Percentiles rank a stretch among this genome's conserved stretches.
Conservation (phyloP, 2,797 vertebrate species). For the Labeo calbasu region DNA sequence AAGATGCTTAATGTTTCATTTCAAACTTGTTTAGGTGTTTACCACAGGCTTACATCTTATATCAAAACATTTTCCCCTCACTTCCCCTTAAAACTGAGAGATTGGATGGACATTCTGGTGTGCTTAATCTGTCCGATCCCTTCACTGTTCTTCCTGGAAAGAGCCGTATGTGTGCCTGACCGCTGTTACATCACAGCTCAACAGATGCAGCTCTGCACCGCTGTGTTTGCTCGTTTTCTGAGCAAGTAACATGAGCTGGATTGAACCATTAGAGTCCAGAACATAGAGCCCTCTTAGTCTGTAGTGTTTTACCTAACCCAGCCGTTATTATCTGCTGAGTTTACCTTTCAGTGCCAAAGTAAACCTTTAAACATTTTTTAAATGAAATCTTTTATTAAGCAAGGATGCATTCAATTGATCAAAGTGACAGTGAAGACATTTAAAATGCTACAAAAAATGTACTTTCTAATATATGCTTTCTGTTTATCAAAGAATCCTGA, state of each 20-base stretch:
- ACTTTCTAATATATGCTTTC: background rate
- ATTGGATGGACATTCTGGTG: conserved; percentile 25
- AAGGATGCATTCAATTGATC: background rate
- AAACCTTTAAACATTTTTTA: background rate
- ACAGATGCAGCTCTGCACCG: conserved; percentile 34
- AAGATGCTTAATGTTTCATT: background rate
- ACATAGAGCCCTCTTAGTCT: conserved; percentile 15
- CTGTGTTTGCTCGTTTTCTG: conserved; percentile 30
- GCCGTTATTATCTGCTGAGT: background rate
- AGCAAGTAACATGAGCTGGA: conserved; percentile 39
- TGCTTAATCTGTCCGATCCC: conserved; percentile 37
- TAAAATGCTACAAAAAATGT: background rate
- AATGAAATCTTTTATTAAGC: background rate
- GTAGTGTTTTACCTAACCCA: background rate
- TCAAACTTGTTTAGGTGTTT: conserved; percentile 22
- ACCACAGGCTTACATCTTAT: conserved; percentile 11
- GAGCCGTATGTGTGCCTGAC: conserved; percentile 20
- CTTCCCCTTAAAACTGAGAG: conserved; percentile 14
- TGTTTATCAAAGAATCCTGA: background rate
- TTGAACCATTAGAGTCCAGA: conserved; percentile 33
- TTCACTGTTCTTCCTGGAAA: conserved; percentile 42
- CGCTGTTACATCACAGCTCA: conserved; percentile 45
- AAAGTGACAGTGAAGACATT: background rate
- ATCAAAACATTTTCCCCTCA: conserved; percentile 26
- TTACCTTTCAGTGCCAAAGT: background rate